Evolutionary conservation across 2,797 vertebrate species (phyloP).

Genomic region (Melanotaenia pygmaea): DNA sequence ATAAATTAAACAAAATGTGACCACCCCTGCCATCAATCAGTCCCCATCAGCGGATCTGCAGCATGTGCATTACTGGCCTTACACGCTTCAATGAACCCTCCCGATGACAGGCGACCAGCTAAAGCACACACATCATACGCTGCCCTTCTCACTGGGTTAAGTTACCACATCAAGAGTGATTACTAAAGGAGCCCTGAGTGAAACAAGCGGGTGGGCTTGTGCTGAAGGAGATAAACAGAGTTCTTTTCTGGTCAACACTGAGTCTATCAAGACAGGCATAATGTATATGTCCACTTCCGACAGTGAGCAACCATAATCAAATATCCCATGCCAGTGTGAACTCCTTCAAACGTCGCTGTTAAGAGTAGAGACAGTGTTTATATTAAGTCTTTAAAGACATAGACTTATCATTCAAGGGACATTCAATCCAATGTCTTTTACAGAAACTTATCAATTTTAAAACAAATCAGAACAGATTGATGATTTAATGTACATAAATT

Average conservation of each 20-base stretch:
- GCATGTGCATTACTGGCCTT: conserved; percentile 29
- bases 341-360: conserved; percentile 58
- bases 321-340: conserved; percentile 46
- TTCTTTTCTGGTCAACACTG: conserved; percentile 6
- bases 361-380: neutral
- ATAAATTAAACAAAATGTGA: neutral
- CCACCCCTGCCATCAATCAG: neutral
- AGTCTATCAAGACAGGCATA: conserved; percentile 5
- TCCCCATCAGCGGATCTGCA: conserved; percentile 5
- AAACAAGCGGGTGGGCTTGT: conserved; percentile 1
- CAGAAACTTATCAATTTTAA: neutral
- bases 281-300: conserved; percentile 24
- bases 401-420: conserved; percentile 4
- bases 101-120: conserved; percentile 58
- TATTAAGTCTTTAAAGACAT: neutral
- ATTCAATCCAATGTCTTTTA: neutral
- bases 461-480: neutral
- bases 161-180: conserved; percentile 57
- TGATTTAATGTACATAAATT: neutral
- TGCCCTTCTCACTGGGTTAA: conserved; percentile 50
- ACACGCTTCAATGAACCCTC: conserved; percentile 24
- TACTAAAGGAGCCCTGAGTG: conserved; percentile 18
- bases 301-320: conserved; percentile 18
- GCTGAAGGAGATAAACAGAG: conserved; percentile 14
- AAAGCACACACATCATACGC: conserved; percentile 42